These are phyloP conservation scores for Apamea sordens DNA, from an alignment of 2,888 invertebrate genomes.

Conservation along the genomic window DNA sequence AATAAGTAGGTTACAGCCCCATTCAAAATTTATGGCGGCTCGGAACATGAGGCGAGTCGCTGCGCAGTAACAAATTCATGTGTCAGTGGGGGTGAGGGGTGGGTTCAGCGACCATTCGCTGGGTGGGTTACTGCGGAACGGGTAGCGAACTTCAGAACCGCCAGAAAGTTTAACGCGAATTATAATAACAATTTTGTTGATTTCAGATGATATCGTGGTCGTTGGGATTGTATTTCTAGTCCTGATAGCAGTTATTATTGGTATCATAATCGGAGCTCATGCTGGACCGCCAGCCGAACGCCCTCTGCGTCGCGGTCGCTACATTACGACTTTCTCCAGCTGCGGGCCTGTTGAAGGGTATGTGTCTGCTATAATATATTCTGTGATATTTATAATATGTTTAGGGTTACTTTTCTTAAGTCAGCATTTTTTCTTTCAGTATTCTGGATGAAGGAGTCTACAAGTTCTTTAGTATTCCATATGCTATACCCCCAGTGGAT, in stretches of 20 bases:
- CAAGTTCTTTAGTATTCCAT: slow-evolving; percentile 95
- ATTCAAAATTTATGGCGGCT: neutral
- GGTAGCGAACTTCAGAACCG: neutral
- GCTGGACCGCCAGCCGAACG: slow-evolving; percentile 89
- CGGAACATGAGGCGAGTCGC: neutral
- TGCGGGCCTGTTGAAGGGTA: slow-evolving; percentile 96
- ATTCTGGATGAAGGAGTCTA: slow-evolving; percentile 94
- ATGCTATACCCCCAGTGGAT: slow-evolving; percentile 93
- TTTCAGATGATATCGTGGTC: slow-evolving; percentile 89
- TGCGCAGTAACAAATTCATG: neutral
- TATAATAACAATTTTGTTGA: slow-evolving; percentile 8
- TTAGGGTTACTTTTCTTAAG: neutral
- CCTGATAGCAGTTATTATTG: slow-evolving; percentile 91
- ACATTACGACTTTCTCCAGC: slow-evolving; percentile 93
- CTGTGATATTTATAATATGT: neutral
- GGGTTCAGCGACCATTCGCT: no score
- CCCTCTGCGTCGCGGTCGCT: slow-evolving; percentile 93
- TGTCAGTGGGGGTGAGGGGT: neutral
- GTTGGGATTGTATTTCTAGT: slow-evolving; percentile 91
- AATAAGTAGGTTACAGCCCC: neutral
- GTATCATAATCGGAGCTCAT: slow-evolving; percentile 90
- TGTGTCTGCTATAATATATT: slow-evolving; percentile 51
- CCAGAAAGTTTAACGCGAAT: neutral
- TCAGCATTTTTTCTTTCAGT: slow-evolving; percentile 79
- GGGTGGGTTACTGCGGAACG: neutral